Conservation (phyloP, 2,888 invertebrate species). For the Drosophila monieri region DNA sequence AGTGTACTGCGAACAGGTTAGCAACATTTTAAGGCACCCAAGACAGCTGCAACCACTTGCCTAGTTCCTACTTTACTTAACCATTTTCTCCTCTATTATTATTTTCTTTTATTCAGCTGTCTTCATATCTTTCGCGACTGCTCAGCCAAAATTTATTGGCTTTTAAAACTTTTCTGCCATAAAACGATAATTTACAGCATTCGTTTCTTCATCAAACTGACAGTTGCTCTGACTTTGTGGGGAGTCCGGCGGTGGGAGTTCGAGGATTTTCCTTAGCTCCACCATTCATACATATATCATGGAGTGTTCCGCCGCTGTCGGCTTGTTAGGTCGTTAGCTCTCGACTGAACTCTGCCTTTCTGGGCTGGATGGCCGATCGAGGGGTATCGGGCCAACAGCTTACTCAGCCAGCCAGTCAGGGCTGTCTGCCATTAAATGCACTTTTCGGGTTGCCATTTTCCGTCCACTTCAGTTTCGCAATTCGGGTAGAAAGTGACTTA, state of each 20-base stretch:
- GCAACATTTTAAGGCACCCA: not conserved
- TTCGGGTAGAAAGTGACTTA: slow-evolving; percentile 52
- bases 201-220: slow-evolving; percentile 65
- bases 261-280: slow-evolving; percentile 21
- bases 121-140: slow-evolving; percentile 11
- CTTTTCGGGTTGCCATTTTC: slow-evolving; percentile 49
- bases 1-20: slow-evolving; percentile 1
- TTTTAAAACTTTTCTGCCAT: slow-evolving; percentile 73
- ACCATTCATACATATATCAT: slow-evolving; percentile 40
- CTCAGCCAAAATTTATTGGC: slow-evolving; percentile 63
- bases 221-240: slow-evolving; percentile 49
- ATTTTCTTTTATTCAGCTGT: slow-evolving; percentile 16
- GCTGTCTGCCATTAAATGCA: slow-evolving; percentile 70
- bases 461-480: slow-evolving; percentile 43
- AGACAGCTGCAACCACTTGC: slow-evolving; percentile 29
- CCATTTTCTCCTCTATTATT: slow-evolving; percentile 34
- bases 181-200: slow-evolving; percentile 78
- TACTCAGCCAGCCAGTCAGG: slow-evolving; percentile 27
- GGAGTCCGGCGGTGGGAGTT: slow-evolving; percentile 46
- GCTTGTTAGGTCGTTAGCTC: slow-evolving; percentile 42
- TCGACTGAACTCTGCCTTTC: slow-evolving; percentile 25
- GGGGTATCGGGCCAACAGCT: slow-evolving; percentile 33
- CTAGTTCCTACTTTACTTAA: slow-evolving; percentile 39
- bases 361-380: slow-evolving; percentile 15
- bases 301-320: slow-evolving; percentile 23